Percentiles rank a stretch among this genome's conserved stretches.
Evolutionary conservation across 2,113 vertebrate genomes (phyloP).

Genomic region (Oophaga pumilio): DNA sequence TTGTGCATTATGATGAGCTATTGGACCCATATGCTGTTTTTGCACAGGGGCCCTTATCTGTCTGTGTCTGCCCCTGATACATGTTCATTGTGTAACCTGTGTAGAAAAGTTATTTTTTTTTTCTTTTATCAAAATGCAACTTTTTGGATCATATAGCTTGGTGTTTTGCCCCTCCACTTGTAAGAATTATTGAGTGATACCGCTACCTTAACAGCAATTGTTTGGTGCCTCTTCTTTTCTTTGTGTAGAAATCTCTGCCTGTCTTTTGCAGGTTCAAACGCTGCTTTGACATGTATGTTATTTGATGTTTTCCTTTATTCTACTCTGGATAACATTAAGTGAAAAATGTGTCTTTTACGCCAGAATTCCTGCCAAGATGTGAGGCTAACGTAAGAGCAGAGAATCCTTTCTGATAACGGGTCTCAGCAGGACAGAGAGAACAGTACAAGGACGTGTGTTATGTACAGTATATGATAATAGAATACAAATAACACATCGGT

Average conservation of each 20-base stretch:
- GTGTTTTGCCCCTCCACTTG: neutral
- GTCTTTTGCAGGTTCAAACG: constrained; percentile 42
- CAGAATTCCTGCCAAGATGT: constrained; percentile 9
- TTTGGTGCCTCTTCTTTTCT: neutral
- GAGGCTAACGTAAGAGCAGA: constrained; percentile 11
- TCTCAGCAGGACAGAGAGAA: constrained; percentile 18
- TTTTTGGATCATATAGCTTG: neutral
- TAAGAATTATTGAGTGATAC: neutral
- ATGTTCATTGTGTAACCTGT: neutral
- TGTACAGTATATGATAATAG: constrained; percentile 31
- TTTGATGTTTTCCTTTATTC: constrained; percentile 60
- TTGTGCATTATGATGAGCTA: too few species aligned
- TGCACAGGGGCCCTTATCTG: too few species aligned
- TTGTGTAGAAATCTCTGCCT: constrained; percentile 2
- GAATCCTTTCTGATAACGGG: constrained; percentile 24
- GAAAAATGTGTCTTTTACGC: constrained; percentile 37
- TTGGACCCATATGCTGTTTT: too few species aligned
- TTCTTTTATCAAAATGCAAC: neutral
- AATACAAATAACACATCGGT: constrained; percentile 33
- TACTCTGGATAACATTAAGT: constrained; percentile 56
- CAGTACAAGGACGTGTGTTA: neutral
- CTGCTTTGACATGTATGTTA: constrained; percentile 57
- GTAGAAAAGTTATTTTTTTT: neutral
- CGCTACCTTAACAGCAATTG: neutral
- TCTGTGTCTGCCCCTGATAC: neutral